Evolutionary conservation across 2,888 invertebrate species (phyloP), one percentile per base, ranked within the genome.

Genomic region (Agriopis leucophaearia): DNA sequence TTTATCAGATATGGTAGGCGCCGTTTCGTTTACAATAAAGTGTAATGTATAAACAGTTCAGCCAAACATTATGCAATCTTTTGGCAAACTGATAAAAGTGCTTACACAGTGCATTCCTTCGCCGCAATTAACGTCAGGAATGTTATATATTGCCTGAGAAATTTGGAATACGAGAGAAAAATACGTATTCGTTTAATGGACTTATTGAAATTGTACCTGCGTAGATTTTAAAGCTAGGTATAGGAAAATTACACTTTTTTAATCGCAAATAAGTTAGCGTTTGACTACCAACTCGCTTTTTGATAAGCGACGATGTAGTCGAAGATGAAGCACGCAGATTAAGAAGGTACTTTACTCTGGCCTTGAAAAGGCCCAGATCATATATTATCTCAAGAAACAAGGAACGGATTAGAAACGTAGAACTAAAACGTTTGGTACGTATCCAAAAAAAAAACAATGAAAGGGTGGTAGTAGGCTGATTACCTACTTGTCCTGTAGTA

Each of bases 61-160:
- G 66, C 69, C 71, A 75, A 75, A 74, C 66, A 70, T 85, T 88
- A 88, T 89, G 90, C 86, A 89, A 89, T 82, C 71, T 77, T 78
- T 81, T 78, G 76, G 76, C 78, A 75, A 80, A 76, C 80, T 85
- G 91, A 91, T 92, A 91, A 84, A 77, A 66, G 27, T 85, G 89
- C 86, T 90, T 85, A 81, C 78, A 69, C 58, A 79, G 75, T 87
- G 85, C 90, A 89, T 92, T 83, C 91, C 87, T 61, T 63, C 12
- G 69, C 70, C 61, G 73, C 79, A 80, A 81, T 79, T 79, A 81
- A 71, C 78, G 78, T 80, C 78, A 74, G 59, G 67, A 56, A 60
- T 64, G 55, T 57, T 47, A 44, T 56, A 45, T 62, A 54, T 55
- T 59, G 38, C 38, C 68, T 40, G 60, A 27, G 54, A 62, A 67